phyloP scores from a whole-genome alignment of 2,797 vertebrate species.

The Onychomys leucogaster region DNA sequence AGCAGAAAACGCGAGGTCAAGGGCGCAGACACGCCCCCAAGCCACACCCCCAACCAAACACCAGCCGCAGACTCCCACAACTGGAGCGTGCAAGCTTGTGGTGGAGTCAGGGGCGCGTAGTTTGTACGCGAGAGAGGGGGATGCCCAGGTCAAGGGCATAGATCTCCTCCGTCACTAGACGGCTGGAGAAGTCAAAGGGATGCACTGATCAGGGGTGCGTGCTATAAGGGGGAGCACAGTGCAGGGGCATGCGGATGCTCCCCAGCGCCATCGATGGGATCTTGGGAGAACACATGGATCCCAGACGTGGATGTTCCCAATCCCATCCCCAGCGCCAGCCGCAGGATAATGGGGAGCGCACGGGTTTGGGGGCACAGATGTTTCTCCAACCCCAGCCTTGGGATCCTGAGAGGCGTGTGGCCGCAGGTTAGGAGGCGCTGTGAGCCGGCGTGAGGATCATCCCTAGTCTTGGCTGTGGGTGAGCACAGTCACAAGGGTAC shows the following conservation, averaged over 20 bases:
- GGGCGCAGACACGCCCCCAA: not conserved
- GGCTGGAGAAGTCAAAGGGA: not conserved
- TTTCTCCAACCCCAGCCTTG: not conserved
- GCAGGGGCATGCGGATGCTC: not conserved
- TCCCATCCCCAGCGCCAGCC: not conserved
- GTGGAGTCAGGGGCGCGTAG: not conserved
- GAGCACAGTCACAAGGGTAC: not conserved
- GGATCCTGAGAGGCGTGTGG: not conserved
- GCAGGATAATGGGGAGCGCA: not conserved
- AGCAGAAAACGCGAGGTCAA: not conserved
- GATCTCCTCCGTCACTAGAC: too few relatives aligned
- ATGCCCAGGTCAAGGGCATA: not conserved
- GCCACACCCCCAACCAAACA: not conserved
- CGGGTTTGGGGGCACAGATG: not conserved
- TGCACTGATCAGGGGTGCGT: not conserved
- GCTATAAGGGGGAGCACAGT: not conserved
- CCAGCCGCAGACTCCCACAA: not conserved
- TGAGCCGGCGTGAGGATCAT: not conserved
- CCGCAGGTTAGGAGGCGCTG: not conserved
- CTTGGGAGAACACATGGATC: not conserved
- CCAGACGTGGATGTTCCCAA: too few relatives aligned
- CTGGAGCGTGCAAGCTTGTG: not conserved
- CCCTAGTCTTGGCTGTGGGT: not conserved
- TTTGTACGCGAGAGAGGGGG: not conserved
- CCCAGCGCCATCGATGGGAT: not conserved